Percentiles rank a stretch among this genome's conserved stretches.
phyloP scores from a whole-genome alignment of 2,113 vertebrate genomes.

The Geothlypis trichas region DNA sequence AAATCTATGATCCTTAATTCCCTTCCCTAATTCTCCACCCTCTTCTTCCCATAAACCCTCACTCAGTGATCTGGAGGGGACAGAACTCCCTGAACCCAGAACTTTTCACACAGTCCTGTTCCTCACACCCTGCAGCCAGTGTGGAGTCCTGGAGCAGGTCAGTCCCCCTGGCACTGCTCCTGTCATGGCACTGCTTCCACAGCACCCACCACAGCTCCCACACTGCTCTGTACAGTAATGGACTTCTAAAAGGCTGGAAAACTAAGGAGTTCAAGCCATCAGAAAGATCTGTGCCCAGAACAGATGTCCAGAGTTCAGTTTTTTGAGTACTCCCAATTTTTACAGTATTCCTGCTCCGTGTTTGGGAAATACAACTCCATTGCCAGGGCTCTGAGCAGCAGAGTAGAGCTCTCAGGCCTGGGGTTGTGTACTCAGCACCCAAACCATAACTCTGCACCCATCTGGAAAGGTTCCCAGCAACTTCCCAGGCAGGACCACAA shows the following conservation, averaged over 20 bases:
- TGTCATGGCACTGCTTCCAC: background rate
- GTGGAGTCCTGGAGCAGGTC: background rate
- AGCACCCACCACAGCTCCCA: background rate
- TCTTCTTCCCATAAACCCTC: background rate
- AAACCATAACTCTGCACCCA: background rate
- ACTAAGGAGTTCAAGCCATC: background rate
- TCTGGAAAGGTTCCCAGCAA: background rate
- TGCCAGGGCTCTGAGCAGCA: background rate
- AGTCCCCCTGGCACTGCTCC: background rate
- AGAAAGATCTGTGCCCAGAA: background rate
- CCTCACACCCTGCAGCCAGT: background rate
- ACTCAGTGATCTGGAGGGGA: background rate
- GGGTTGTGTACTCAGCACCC: background rate
- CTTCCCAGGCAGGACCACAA: background rate
- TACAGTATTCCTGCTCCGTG: background rate
- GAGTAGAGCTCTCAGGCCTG: background rate
- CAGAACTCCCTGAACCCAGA: background rate
- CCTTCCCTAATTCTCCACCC: background rate
- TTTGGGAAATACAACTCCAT: background rate
- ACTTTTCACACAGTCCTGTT: background rate
- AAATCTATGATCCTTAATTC: background rate
- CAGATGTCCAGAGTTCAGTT: background rate
- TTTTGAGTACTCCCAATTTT: background rate
- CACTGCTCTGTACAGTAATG: fast-evolving
- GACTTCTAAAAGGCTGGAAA: background rate